phyloP scores from a whole-genome alignment of 2,113 vertebrate genomes.

The Pantherophis guttatus region DNA sequence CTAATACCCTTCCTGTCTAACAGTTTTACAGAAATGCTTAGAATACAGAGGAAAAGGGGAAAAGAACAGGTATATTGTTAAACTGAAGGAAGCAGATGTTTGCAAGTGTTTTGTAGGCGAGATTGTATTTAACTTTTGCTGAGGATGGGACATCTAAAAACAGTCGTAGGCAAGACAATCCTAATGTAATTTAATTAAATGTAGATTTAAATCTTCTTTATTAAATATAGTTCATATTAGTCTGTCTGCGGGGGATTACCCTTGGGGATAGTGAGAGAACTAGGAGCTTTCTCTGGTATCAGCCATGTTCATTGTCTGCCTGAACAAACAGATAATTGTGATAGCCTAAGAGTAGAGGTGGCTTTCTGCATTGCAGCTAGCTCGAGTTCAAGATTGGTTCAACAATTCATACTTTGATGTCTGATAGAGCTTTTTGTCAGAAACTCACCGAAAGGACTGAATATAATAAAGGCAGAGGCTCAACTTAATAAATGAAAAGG shows the following conservation, averaged over 20 bases:
- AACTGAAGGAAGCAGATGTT: neutral
- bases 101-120: neutral
- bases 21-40: neutral
- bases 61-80: neutral
- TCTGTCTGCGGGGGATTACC: neutral
- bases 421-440: neutral
- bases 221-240: neutral
- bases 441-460: neutral
- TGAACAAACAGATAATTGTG: conserved; percentile 3
- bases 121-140: neutral
- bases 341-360: neutral
- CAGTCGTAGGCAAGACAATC: neutral
- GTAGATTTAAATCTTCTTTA: neutral
- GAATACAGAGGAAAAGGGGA: neutral
- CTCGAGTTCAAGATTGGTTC: neutral
- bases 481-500: conserved; percentile 22
- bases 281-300: neutral
- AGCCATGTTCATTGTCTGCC: neutral
- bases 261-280: neutral
- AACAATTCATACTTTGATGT: neutral
- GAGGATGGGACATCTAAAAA: neutral
- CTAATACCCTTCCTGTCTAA: neutral
- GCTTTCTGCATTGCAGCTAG: neutral
- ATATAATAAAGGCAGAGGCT: neutral
- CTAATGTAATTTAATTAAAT: neutral